A percentile compares a stretch with the other conserved stretches of the same genome.
Conservation (phyloP, 2,797 vertebrate genomes). For the Bovichtus diacanthus region DNA sequence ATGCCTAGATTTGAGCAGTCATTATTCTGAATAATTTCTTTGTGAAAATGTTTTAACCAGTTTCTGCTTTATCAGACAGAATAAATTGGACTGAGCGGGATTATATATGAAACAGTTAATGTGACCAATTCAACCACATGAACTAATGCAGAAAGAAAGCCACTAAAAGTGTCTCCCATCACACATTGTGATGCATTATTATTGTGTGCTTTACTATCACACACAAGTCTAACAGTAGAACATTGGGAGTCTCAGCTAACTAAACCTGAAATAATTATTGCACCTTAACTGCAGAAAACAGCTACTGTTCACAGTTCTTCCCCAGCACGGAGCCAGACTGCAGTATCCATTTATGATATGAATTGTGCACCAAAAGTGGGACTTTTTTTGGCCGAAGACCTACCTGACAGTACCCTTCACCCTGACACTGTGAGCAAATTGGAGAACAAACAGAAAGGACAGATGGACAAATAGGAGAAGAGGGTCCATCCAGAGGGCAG, state of each 20-base stretch:
- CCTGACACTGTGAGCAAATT: constrained; percentile 44
- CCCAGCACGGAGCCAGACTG: neutral
- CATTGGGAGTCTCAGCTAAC: neutral
- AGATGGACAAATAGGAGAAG: constrained; percentile 30
- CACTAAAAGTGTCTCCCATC: neutral
- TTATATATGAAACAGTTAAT: constrained; percentile 33
- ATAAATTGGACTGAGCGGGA: constrained; percentile 31
- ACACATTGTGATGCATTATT: constrained; percentile 2
- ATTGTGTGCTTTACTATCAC: neutral
- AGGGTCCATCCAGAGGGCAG: constrained; percentile 31
- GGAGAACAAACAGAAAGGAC: constrained; percentile 44
- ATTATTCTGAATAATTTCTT: constrained; percentile 57
- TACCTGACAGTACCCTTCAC: constrained; percentile 34
- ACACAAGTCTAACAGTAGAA: neutral
- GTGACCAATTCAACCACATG: constrained; percentile 17
- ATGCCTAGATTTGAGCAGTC: constrained; percentile 38
- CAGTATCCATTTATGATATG: neutral
- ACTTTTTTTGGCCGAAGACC: constrained; percentile 23
- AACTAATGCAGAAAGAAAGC: neutral
- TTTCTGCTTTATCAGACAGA: constrained; percentile 40
- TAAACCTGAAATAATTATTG: neutral
- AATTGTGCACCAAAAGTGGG: neutral
- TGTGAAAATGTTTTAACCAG: constrained; percentile 23
- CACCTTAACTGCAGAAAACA: constrained; percentile 24
- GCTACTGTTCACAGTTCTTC: neutral